A percentile compares a stretch with the other conserved stretches of the same genome.
These are phyloP conservation scores for Aquila chrysaetos DNA, from an alignment of 2,797 vertebrate genomes.

Conservation along the genomic window DNA sequence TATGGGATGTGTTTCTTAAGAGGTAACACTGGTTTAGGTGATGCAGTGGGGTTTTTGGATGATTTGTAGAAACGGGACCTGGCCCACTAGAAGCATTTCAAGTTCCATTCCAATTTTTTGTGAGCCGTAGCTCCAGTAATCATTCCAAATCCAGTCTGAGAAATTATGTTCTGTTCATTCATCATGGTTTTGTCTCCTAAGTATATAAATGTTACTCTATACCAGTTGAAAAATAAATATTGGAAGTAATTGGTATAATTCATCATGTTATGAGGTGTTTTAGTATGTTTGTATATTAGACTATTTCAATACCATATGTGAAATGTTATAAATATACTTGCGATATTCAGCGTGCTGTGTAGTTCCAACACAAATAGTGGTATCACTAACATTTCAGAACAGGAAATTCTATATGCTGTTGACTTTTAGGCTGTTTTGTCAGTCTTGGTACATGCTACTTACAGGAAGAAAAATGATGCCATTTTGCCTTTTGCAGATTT, in stretches of 20 bases:
- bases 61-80: fast-evolving
- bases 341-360: neutral
- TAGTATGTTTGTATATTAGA: neutral
- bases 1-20: neutral
- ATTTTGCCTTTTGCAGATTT: neutral
- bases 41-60: neutral
- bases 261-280: neutral
- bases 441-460: neutral
- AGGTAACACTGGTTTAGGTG: neutral
- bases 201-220: too few species aligned
- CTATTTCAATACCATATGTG: neutral
- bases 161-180: neutral
- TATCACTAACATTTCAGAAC: neutral
- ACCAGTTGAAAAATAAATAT: neutral
- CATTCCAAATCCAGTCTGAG: neutral
- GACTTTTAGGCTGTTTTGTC: neutral
- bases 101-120: neutral
- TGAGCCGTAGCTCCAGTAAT: neutral
- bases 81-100: neutral
- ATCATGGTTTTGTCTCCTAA: neutral
- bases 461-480: neutral
- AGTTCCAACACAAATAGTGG: neutral
- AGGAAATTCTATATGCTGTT: neutral
- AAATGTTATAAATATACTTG: neutral
- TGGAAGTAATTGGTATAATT: neutral